Conservation (phyloP, 2,888 invertebrate genomes). For the Sesia apiformis region DNA sequence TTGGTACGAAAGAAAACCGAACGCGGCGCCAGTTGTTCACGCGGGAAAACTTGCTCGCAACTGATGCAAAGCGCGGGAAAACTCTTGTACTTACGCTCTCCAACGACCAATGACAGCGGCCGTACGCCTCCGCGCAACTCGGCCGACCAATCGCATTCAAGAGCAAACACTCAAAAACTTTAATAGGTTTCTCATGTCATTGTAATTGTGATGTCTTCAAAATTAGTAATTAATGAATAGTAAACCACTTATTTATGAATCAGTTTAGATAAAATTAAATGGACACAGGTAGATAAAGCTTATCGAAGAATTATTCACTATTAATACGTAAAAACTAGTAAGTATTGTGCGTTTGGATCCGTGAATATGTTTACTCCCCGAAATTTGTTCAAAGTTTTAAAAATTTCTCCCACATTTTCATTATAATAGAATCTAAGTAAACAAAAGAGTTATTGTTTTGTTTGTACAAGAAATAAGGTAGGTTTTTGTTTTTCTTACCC, state of each 20-base stretch:
- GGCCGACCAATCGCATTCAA: slow-evolving; percentile 42
- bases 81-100: slow-evolving; percentile 51
- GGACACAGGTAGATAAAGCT: background rate
- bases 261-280: background rate
- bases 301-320: background rate
- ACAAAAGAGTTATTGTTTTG: background rate
- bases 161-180: slow-evolving; percentile 56
- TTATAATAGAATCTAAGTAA: background rate
- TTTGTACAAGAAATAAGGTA: background rate
- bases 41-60: slow-evolving; percentile 48
- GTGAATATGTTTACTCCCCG: too few relatives aligned
- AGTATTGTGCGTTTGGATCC: too few relatives aligned
- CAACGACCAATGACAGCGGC: slow-evolving; percentile 39
- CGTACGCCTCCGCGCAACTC: slow-evolving; percentile 46
- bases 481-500: background rate
- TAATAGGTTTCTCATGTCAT: slow-evolving; percentile 59
- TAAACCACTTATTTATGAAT: background rate
- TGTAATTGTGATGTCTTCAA: background rate
- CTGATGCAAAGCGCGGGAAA: slow-evolving; percentile 66
- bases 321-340: too few relatives aligned
- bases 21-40: slow-evolving; percentile 19
- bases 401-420: background rate
- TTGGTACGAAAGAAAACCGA: background rate
- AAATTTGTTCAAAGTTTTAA: too few relatives aligned
- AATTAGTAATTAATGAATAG: background rate